Evolutionary conservation across 2,113 vertebrate genomes (phyloP), one percentile per base, ranked within the genome.

Genomic region (Centropus unirufus): DNA sequence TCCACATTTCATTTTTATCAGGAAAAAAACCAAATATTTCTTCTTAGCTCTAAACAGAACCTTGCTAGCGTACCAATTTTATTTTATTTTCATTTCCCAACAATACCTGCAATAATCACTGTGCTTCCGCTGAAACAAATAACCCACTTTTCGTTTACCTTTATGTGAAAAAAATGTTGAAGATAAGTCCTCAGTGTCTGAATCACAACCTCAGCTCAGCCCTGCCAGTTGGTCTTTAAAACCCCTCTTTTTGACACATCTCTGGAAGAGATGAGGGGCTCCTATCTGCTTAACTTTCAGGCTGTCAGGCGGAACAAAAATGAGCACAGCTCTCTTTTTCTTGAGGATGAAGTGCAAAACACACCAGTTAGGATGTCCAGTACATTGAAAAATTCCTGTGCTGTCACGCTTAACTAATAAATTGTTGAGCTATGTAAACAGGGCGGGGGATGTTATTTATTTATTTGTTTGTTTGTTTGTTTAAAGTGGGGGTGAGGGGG

Each of bases 331-430:
- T 91, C 22, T 80, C 49, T 78, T 70, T 92, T 86, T 58, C 85
- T 83, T 11, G 51, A 64, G 85, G 64, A 66, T 39, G 44, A 86
- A 92, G 68, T 83, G 47, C 54, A 93, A 62, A 78, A 74, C 70
- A 61, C 74, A 87, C 5, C 83, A 95, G 57, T 14, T 82, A 44
- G 77, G 54, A 61, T 0, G 4, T 9, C 86, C 66, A 3, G 11
- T 61, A 51, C 77, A 52, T 4, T 93, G 90, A 96, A 97, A 96
- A 95, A 97, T 95, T 94, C 90, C 91, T 94, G 40, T 42, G 90
- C 76, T 89, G 93, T 96, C 96, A 96, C 30, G 3, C 93, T 89
- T 75, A 91, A 92, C 74, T 59, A 72, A 95, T 84, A 95, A 89
- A 96, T 96, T 1, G 49, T 66, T 0, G 0, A 76, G 87, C 74